Conservation (phyloP, 1,140 invertebrate species). For the Ceratina calcarata region DNA sequence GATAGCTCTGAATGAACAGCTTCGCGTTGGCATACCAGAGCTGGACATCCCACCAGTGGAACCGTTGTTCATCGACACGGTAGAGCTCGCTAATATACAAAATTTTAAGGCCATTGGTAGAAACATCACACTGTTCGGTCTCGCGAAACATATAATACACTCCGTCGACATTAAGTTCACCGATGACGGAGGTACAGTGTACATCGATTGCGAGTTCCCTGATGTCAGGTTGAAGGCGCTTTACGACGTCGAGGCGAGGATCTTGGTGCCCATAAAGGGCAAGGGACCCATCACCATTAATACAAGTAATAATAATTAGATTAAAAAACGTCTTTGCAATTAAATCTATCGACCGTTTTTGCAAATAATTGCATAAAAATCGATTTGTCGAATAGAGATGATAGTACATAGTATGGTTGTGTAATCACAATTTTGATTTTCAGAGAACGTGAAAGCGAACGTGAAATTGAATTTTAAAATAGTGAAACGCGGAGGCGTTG, state of each 20-base stretch:
- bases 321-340: no score
- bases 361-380: no score
- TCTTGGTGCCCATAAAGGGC: constrained; percentile 76
- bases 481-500: constrained; percentile 42
- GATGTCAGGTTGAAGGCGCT: constrained; percentile 79
- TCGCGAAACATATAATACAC: constrained; percentile 79
- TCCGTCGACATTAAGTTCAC: constrained; percentile 80
- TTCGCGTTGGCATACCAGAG: constrained; percentile 83
- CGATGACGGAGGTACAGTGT: constrained; percentile 75
- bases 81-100: constrained; percentile 73
- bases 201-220: constrained; percentile 74
- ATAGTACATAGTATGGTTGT: no score
- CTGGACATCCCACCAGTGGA: constrained; percentile 83
- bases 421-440: background rate
- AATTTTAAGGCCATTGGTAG: constrained; percentile 78
- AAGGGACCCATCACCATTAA: constrained; percentile 66
- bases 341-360: no score
- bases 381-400: no score
- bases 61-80: constrained; percentile 81
- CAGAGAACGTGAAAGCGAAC: constrained; percentile 61
- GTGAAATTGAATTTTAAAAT: constrained; percentile 6
- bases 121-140: constrained; percentile 80
- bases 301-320: constrained; percentile 49
- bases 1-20: constrained; percentile 77
- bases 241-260: constrained; percentile 82